A percentile compares a stretch with the other conserved stretches of the same genome.
Conservation (phyloP, 1,140 invertebrate species). For the Drosophila gunungcola region DNA sequence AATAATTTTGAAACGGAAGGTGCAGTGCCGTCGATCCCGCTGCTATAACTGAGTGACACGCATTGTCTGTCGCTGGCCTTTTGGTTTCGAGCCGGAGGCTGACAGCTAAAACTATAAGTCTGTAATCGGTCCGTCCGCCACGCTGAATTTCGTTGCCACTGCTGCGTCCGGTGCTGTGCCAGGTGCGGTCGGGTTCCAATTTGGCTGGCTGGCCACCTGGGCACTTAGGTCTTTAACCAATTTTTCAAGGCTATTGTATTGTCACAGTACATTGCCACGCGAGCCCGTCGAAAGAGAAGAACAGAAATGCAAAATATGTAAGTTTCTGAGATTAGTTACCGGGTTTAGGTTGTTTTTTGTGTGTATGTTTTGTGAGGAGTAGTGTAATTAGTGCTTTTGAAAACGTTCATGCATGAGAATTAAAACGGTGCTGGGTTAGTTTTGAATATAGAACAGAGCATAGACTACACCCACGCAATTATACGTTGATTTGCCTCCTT, state of each 20-base stretch:
- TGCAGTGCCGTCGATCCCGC: conserved; percentile 36
- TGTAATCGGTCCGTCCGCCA: conserved; percentile 76
- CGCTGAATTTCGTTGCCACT: conserved; percentile 56
- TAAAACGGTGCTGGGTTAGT: conserved; percentile 51
- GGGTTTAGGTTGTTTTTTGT: conserved; percentile 5
- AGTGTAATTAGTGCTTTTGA: conserved; percentile 19
- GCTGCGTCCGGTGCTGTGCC: conserved; percentile 9
- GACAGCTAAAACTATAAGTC: conserved; percentile 84
- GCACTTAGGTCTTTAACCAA: conserved; percentile 79
- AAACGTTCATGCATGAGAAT: conserved; percentile 44
- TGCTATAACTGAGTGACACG: conserved; percentile 75
- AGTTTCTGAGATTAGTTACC: conserved; percentile 64
- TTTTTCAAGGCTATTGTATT: conserved; percentile 79
- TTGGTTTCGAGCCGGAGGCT: conserved; percentile 26
- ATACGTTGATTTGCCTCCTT: conserved; percentile 86
- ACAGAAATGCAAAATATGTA: conserved; percentile 66
- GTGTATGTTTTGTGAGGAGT: conserved; percentile 10
- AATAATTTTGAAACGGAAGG: conserved; percentile 70
- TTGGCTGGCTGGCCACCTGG: conserved; percentile 54
- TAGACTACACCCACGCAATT: conserved; percentile 85
- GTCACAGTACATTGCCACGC: conserved; percentile 23
- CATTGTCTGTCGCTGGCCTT: conserved; percentile 10
- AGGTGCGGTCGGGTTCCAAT: conserved; percentile 33
- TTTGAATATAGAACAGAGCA: conserved; percentile 61
- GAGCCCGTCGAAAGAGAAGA: conserved; percentile 54